A percentile compares a stretch with the other conserved stretches of the same genome.
Evolutionary conservation across 2,888 invertebrate species (phyloP).

Genomic region (Metopia argyrocephala): DNA sequence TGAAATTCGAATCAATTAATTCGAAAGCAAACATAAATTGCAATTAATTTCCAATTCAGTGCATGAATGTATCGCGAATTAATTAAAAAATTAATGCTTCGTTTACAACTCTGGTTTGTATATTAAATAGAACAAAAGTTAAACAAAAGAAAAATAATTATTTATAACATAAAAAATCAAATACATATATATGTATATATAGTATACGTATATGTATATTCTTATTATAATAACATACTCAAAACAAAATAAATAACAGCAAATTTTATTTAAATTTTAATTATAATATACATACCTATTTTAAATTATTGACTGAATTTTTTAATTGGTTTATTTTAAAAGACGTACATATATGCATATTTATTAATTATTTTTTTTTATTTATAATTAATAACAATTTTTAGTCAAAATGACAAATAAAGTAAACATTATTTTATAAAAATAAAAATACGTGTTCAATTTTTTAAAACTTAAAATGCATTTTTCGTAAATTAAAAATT

Average conservation of each 20-base stretch:
- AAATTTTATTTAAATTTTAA: not conserved
- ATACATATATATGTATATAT: no score
- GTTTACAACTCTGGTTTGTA: no score
- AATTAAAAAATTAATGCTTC: no score
- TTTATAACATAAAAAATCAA: not conserved
- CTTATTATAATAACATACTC: no score
- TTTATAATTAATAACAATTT: slow-evolving; percentile 52
- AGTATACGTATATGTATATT: no score
- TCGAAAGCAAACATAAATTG: no score
- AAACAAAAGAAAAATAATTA: not conserved
- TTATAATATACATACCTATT: slow-evolving; percentile 5
- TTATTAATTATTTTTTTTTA: not conserved
- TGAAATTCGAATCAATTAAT: no score
- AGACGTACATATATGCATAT: not conserved
- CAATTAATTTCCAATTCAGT: no score
- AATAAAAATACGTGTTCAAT: slow-evolving; percentile 57
- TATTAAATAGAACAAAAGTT: no score
- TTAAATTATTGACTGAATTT: slow-evolving; percentile 5
- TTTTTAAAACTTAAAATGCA: slow-evolving; percentile 41
- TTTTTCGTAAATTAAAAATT: slow-evolving; percentile 44
- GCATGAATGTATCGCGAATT: not conserved
- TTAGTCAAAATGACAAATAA: slow-evolving; percentile 12
- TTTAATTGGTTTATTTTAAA: slow-evolving; percentile 4
- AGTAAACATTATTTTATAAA: slow-evolving; percentile 38
- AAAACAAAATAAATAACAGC: not conserved